phyloP scores from a whole-genome alignment of 2,113 vertebrate species.

The Gymnobelideus leadbeateri region DNA sequence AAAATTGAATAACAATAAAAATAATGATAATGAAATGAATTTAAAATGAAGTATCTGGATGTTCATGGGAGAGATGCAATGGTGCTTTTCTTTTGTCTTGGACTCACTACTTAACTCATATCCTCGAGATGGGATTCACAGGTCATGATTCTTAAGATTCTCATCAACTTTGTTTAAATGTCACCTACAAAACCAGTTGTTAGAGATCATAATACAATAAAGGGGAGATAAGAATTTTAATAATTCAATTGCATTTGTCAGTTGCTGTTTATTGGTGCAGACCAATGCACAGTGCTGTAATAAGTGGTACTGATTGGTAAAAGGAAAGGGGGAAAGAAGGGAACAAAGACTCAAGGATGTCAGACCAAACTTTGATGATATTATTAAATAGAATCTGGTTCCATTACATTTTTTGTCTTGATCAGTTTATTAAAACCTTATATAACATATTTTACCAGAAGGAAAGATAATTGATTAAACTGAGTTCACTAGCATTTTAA shows the following conservation, averaged over 20 bases:
- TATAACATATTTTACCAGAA: conserved; percentile 16
- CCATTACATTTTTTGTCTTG: neutral
- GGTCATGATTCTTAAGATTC: conserved; percentile 25
- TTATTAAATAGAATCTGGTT: conserved; percentile 16
- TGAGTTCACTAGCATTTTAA: neutral
- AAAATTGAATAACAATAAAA: neutral
- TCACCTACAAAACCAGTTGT: neutral
- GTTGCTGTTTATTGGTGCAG: conserved; percentile 51
- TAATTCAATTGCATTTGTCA: conserved; percentile 53
- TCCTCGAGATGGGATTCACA: conserved; percentile 14
- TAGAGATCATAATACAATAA: neutral
- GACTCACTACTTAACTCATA: neutral
- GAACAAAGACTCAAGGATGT: neutral
- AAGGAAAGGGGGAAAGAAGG: neutral
- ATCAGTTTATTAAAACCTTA: neutral
- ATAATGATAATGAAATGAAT: neutral
- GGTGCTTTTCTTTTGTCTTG: neutral
- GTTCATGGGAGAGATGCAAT: neutral
- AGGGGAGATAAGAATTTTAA: conserved; percentile 39
- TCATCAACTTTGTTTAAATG: conserved; percentile 24
- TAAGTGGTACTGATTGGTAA: neutral
- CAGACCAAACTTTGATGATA: neutral
- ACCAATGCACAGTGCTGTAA: neutral
- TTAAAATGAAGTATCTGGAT: neutral
- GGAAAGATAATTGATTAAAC: conserved; percentile 16